Evolutionary conservation across 2,797 vertebrate species (phyloP).

Genomic region (Ficedula albicollis): DNA sequence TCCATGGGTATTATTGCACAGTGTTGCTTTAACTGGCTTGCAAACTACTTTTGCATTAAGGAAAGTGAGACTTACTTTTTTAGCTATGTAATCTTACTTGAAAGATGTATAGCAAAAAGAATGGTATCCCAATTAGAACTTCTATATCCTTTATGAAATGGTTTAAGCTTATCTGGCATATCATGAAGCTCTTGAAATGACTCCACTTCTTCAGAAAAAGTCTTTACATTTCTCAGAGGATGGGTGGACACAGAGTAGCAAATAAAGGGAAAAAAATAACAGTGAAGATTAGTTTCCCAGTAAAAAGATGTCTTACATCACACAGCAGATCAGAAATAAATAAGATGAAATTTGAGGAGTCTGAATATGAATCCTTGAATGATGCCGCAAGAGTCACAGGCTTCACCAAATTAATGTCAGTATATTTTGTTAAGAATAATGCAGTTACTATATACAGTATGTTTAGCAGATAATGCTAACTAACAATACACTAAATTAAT

Average conservation of each 20-base stretch:
- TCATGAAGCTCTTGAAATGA: not conserved
- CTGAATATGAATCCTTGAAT: conserved; percentile 13
- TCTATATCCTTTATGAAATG: not conserved
- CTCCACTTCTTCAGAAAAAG: not conserved
- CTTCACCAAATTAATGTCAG: not conserved
- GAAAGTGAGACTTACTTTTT: not conserved
- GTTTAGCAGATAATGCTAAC: conserved; percentile 6
- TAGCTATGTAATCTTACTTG: not conserved
- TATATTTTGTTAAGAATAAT: conserved; percentile 7
- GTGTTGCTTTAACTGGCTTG: conserved; percentile 10
- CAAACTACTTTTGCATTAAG: not conserved
- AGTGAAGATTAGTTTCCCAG: not conserved
- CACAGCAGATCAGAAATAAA: conserved; percentile 59
- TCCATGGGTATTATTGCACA: not conserved
- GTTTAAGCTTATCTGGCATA: not conserved
- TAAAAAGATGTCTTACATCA: not conserved
- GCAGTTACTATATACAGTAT: conserved; percentile 9
- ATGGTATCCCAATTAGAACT: not conserved
- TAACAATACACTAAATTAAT: not conserved
- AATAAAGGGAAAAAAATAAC: not conserved
- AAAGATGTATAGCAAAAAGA: not conserved
- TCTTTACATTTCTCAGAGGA: not conserved
- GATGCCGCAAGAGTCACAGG: not conserved
- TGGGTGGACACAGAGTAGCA: not conserved
- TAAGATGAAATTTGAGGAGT: conserved; percentile 37